Evolutionary conservation across 35 echinoderm and acorn worm genomes (phyloP).

Genomic region (Heliocidaris tuberculata): DNA sequence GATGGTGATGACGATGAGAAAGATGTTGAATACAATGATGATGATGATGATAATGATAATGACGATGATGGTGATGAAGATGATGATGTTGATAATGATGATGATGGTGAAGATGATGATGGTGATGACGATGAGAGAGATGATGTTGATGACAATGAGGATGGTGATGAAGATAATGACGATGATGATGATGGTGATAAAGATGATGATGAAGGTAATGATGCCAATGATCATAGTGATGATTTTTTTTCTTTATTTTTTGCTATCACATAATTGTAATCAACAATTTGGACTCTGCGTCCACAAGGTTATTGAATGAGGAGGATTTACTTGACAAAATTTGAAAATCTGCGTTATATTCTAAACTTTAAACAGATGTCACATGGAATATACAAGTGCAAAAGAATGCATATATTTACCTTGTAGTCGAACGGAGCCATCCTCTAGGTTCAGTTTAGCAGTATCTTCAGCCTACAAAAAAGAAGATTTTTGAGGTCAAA

Average conservation of each 20-base stretch:
- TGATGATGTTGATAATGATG: background rate
- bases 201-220: background rate
- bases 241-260: too few species aligned
- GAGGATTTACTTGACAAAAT: too few species aligned
- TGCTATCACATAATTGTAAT: background rate
- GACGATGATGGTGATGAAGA: background rate
- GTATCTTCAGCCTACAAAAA: background rate
- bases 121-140: background rate
- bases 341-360: too few species aligned
- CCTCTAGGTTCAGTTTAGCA: background rate
- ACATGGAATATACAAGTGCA: background rate
- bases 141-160: too few species aligned
- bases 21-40: too few species aligned
- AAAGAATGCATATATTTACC: background rate
- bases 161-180: too few species aligned
- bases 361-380: too few species aligned
- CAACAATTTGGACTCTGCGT: background rate
- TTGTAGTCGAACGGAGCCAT: background rate
- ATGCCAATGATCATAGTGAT: too few species aligned
- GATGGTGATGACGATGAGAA: too few species aligned
- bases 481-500: background rate
- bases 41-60: too few species aligned
- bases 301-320: background rate
- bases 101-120: background rate
- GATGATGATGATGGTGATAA: background rate